Conservation (phyloP, 2,113 vertebrate species). For the Anoplopoma fimbria region DNA sequence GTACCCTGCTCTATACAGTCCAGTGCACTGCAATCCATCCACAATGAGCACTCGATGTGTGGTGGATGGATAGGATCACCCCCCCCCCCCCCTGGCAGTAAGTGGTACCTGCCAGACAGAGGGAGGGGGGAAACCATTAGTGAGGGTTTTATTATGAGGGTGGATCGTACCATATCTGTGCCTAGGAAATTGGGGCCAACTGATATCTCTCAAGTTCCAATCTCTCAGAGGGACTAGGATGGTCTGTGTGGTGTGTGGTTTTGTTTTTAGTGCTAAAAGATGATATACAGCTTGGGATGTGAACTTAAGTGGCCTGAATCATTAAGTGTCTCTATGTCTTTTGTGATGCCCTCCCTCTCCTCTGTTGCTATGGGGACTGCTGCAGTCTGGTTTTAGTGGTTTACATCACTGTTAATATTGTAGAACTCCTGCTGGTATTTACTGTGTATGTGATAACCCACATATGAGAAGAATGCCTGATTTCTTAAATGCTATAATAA, state of each 20-base stretch:
- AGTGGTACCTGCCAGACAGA: constrained; percentile 82
- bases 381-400: constrained; percentile 75
- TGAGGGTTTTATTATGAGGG: constrained; percentile 56
- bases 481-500: background rate
- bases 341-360: constrained; percentile 66
- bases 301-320: background rate
- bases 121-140: constrained; percentile 58
- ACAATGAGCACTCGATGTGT: constrained; percentile 77
- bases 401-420: constrained; percentile 44
- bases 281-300: background rate
- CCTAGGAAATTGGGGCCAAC: constrained; percentile 37
- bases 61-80: constrained; percentile 70
- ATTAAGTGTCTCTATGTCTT: constrained; percentile 2
- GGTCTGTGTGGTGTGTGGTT: constrained; percentile 1
- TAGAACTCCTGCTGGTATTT: background rate
- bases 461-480: background rate
- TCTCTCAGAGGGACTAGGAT: background rate
- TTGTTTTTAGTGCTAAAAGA: constrained; percentile 19
- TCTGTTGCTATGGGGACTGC: constrained; percentile 87
- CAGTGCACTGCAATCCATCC: constrained; percentile 83
- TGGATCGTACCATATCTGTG: constrained; percentile 76
- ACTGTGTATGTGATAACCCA: background rate
- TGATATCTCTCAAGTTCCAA: constrained; percentile 32
- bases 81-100: constrained; percentile 60
- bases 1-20: constrained; percentile 80